Evolutionary conservation across 2,797 vertebrate species (phyloP).

Genomic region (Acanthopagrus latus): DNA sequence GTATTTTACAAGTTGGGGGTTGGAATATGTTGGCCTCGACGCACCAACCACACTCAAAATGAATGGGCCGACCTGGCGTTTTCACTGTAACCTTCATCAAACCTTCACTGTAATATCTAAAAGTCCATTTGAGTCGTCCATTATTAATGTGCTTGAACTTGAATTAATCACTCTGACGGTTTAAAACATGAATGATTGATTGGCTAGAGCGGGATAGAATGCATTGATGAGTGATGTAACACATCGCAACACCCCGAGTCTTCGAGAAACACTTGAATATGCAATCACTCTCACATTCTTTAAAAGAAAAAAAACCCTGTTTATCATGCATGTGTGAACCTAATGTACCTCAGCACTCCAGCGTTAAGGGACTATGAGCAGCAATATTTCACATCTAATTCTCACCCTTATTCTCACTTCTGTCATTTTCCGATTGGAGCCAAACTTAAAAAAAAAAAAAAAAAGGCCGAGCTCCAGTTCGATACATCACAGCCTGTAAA

Average conservation of each 20-base stretch:
- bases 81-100: not conserved
- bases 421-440: not conserved
- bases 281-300: slow-evolving; percentile 2
- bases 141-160: slow-evolving; percentile 8
- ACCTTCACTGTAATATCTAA: not conserved
- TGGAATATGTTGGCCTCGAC: too few relatives aligned
- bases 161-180: slow-evolving; percentile 12
- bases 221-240: slow-evolving; percentile 36
- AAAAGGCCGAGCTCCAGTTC: not conserved
- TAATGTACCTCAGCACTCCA: not conserved
- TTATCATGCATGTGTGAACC: slow-evolving; percentile 8
- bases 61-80: too few relatives aligned
- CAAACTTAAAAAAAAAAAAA: not conserved
- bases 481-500: not conserved
- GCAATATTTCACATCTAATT: slow-evolving; percentile 8
- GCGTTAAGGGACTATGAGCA: slow-evolving; percentile 1
- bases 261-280: slow-evolving; percentile 29
- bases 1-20: too few relatives aligned
- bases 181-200: slow-evolving; percentile 29
- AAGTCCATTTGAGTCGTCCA: not conserved
- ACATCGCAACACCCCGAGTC: not conserved
- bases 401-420: not conserved
- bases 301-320: slow-evolving; percentile 1
- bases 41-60: too few relatives aligned
- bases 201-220: not conserved